These are phyloP conservation scores for Silurus lanzhouensis DNA, from an alignment of 2,797 vertebrate genomes.

Conservation along the genomic window DNA sequence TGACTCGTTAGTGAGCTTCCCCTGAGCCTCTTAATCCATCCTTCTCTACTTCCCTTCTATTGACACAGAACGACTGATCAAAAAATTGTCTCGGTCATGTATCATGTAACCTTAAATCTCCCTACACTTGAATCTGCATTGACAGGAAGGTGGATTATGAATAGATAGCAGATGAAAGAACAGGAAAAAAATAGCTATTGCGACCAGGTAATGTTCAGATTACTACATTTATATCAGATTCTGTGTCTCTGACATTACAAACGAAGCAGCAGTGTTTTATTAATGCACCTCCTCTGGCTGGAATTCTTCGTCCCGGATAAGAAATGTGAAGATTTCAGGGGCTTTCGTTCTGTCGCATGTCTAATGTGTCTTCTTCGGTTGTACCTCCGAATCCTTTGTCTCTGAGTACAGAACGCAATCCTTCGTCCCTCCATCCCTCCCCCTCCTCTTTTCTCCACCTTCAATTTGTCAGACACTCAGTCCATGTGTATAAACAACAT, in stretches of 20 bases:
- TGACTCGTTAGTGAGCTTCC: background rate
- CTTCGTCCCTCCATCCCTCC: slow-evolving; percentile 6
- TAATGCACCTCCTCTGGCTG: slow-evolving; percentile 21
- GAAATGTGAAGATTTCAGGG: background rate
- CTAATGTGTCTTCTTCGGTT: slow-evolving; percentile 10
- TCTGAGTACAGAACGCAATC: background rate
- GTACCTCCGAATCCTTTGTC: slow-evolving; percentile 17
- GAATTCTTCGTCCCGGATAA: slow-evolving; percentile 18
- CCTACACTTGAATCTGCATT: background rate
- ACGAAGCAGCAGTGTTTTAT: slow-evolving; percentile 23
- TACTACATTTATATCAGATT: slow-evolving; percentile 12
- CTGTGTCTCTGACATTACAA: background rate
- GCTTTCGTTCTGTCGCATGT: background rate
- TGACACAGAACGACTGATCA: background rate
- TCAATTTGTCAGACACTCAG: slow-evolving; percentile 27
- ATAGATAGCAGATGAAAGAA: background rate
- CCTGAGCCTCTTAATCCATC: background rate
- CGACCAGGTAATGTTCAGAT: background rate
- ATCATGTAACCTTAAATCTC: background rate
- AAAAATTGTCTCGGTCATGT: background rate
- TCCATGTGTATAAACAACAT: slow-evolving; percentile 25
- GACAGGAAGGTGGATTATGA: slow-evolving; percentile 5
- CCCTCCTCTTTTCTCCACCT: background rate
- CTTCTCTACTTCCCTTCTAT: background rate
- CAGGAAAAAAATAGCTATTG: background rate